Evolutionary conservation across 2,797 vertebrate genomes (phyloP), one percentile per base, ranked within the genome.

Genomic region (Enteromius treurensis): DNA sequence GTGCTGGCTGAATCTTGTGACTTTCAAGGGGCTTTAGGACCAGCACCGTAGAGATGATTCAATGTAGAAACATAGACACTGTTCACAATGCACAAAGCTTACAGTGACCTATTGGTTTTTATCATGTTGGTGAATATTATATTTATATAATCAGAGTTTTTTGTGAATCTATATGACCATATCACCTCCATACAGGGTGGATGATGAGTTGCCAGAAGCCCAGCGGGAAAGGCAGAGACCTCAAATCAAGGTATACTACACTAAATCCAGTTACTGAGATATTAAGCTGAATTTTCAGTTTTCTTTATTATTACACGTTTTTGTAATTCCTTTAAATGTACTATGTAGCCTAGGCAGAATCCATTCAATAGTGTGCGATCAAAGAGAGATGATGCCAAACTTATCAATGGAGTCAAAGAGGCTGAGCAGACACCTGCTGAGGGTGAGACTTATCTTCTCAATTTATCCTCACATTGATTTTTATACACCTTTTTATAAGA

Each of bases 341-440:
- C 37, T 65, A 58, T 81, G 32, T 86, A 97, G 96, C 91, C 92
- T 91, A 96, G 96, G 89, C 93, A 91, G 92, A 99, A 98, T 91
- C 96, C 96, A 0, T 98, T 98, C 90, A 95, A 97, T 91, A 92
- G 42, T 34, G 90, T 89, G 1, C 65, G n/a, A 45, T 15, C 17
- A 5, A 51, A 69, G 37, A 77, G 65, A 70, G 40, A 47, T n/a
- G 37, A 34, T 49, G 53, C 67, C 29, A 62, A 10, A 77, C 42
- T 15, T 64, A 51, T 71, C 76, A 71, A 64, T 78, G 75, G 51
- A 5, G 75, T 78, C 3, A 70, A 78, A 32, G 75, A 83, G 42
- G 53, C 75, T 1, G 42, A 64, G 0, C 55, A 79, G 75, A 75
- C 70, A 84, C 53, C 85, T 83, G 85, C 92, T 83, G 45, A 89